phyloP scores from a whole-genome alignment of 2,113 vertebrate species.

The Muscicapa adusta region DNA sequence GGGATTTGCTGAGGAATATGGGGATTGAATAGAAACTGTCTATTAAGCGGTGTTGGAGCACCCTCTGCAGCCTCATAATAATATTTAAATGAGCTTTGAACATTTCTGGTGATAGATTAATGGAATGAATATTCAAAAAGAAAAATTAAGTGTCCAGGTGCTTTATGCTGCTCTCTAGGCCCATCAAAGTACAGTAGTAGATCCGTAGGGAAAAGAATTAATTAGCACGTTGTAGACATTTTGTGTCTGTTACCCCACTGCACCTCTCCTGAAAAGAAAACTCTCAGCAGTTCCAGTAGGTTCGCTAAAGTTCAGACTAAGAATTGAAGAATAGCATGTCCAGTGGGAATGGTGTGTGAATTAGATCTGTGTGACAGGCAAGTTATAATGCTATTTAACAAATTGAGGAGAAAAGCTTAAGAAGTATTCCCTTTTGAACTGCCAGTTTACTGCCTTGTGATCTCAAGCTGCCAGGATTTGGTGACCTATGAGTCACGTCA shows the following conservation, averaged over 20 bases:
- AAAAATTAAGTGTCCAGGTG: not conserved
- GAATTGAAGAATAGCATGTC: not conserved
- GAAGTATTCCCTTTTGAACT: not conserved
- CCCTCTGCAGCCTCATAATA: slow-evolving; percentile 44
- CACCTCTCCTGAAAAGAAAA: not conserved
- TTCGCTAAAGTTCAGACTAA: not conserved
- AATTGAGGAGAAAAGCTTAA: not conserved
- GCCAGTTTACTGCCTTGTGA: not conserved
- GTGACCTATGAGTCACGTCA: not conserved
- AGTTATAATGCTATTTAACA: not conserved
- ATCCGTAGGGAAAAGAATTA: not conserved
- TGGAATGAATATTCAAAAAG: not conserved
- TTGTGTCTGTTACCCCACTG: not conserved
- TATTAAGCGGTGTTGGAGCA: slow-evolving; percentile 2
- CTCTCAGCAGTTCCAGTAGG: not conserved
- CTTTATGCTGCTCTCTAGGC: not conserved
- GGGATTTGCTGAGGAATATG: not conserved
- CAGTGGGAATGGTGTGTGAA: not conserved
- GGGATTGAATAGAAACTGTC: not conserved
- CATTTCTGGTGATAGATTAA: not conserved
- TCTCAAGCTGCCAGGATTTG: not conserved
- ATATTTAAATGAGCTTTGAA: slow-evolving; percentile 44
- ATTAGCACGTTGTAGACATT: not conserved
- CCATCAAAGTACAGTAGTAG: not conserved
- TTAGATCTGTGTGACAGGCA: not conserved